Evolutionary conservation across 2,888 invertebrate species (phyloP).

Genomic region (Danaus chrysippus): DNA sequence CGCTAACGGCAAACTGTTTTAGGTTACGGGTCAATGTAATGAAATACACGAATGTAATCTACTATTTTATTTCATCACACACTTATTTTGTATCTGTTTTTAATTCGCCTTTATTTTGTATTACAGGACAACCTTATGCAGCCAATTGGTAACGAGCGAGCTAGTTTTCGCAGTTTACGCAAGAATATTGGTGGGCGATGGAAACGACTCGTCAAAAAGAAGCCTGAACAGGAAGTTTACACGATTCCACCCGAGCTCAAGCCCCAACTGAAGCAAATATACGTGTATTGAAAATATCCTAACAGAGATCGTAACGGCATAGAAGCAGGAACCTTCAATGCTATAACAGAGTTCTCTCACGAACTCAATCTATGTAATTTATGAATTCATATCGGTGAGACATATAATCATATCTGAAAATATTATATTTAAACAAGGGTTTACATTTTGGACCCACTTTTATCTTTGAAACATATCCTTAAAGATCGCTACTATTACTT

Average conservation of each 20-base stretch:
- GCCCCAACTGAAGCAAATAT: slow-evolving; percentile 92
- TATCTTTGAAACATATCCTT: slow-evolving; percentile 71
- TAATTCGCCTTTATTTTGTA: slow-evolving; percentile 41
- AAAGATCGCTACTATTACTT: slow-evolving; percentile 64
- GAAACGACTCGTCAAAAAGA: slow-evolving; percentile 91
- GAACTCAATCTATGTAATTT: slow-evolving; percentile 58
- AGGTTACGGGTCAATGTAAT: slow-evolving; percentile 52
- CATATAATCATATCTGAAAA: slow-evolving; percentile 39
- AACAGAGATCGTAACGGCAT: slow-evolving; percentile 44
- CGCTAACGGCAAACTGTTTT: slow-evolving; percentile 55
- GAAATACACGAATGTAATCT: slow-evolving; percentile 8
- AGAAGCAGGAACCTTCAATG: slow-evolving; percentile 69
- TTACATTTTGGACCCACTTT: slow-evolving; percentile 52
- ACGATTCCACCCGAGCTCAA: slow-evolving; percentile 92
- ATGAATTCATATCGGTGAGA: slow-evolving; percentile 56
- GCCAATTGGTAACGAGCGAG: slow-evolving; percentile 83
- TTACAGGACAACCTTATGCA: slow-evolving; percentile 90
- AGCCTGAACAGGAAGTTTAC: slow-evolving; percentile 88
- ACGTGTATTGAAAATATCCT: slow-evolving; percentile 83
- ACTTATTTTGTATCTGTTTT: slow-evolving; percentile 7
- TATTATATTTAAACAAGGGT: slow-evolving; percentile 55
- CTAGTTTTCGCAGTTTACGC: slow-evolving; percentile 89
- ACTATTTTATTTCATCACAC: background rate
- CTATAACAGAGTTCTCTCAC: slow-evolving; percentile 54
- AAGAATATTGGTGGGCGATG: slow-evolving; percentile 92